Conservation (phyloP, 2,113 vertebrate species). For the Pelodiscus sinensis region DNA sequence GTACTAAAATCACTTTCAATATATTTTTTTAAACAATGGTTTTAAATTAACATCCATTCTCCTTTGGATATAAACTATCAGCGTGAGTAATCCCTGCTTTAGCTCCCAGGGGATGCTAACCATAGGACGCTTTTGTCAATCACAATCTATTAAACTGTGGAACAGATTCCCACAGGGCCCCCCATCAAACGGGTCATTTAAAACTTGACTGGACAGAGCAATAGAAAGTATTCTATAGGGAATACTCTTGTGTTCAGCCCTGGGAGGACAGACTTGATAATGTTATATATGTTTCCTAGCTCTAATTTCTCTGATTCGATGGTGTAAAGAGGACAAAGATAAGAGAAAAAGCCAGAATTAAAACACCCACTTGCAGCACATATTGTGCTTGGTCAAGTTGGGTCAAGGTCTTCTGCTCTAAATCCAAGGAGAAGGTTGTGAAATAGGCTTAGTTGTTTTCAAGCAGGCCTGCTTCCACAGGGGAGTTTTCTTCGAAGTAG, state of each 20-base stretch:
- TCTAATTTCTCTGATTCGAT: constrained; percentile 1
- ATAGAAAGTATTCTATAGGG: background rate
- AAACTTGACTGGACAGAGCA: background rate
- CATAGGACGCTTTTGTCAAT: background rate
- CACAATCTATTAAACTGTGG: background rate
- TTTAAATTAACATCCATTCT: constrained; percentile 16
- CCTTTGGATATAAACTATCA: background rate
- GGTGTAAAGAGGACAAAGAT: background rate
- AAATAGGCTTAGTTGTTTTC: constrained; percentile 24
- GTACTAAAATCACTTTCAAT: constrained; percentile 6
- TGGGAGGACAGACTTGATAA: background rate
- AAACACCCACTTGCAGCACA: constrained; percentile 33
- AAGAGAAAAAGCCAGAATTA: background rate
- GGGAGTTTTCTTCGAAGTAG: background rate
- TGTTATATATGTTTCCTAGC: constrained; percentile 15
- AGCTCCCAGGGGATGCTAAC: background rate
- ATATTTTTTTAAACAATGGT: background rate
- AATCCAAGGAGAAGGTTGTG: constrained; percentile 6
- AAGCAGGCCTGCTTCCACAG: constrained; percentile 15
- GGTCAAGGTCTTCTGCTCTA: constrained; percentile 28
- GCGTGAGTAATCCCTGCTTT: background rate
- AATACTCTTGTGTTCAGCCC: constrained; percentile 2
- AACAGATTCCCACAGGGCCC: background rate
- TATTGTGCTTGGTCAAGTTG: background rate
- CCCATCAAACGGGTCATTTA: background rate